Evolutionary conservation across 2,888 invertebrate species (phyloP).

Genomic region (Phyllotreta striolata): DNA sequence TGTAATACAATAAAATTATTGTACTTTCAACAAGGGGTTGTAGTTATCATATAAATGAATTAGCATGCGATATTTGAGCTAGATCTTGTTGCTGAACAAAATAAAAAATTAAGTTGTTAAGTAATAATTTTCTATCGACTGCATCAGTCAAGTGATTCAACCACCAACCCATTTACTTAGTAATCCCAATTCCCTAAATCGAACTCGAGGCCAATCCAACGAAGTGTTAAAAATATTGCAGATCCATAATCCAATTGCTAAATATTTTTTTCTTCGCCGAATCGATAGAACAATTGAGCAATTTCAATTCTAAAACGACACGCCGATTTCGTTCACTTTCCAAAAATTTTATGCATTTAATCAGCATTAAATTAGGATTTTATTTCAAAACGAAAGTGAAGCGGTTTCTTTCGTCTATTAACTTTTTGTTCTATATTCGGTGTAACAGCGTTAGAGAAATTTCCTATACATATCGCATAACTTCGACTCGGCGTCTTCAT

Average conservation of each 20-base stretch:
- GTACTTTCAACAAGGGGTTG: slow-evolving; percentile 40
- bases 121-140: slow-evolving; percentile 14
- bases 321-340: slow-evolving; percentile 44
- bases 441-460: slow-evolving; percentile 17
- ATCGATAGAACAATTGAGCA: slow-evolving; percentile 31
- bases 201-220: neutral
- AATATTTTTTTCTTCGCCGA: slow-evolving; percentile 19
- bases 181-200: no score
- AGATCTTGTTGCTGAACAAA: slow-evolving; percentile 31
- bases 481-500: slow-evolving; percentile 8
- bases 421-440: slow-evolving; percentile 28
- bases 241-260: slow-evolving; percentile 10
- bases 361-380: slow-evolving; percentile 46
- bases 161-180: no score
- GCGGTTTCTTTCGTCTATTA: slow-evolving; percentile 36
- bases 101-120: slow-evolving; percentile 17
- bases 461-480: slow-evolving; percentile 6
- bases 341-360: slow-evolving; percentile 45
- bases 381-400: slow-evolving; percentile 45
- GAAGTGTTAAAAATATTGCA: slow-evolving; percentile 4
- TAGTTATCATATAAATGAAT: slow-evolving; percentile 39
- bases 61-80: slow-evolving; percentile 6
- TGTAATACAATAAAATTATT: no score
- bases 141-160: neutral
- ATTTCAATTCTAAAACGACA: slow-evolving; percentile 39